Base-by-base conservation (phyloP, 2,113 vertebrate species). In the Microtus ochrogaster region DNA sequence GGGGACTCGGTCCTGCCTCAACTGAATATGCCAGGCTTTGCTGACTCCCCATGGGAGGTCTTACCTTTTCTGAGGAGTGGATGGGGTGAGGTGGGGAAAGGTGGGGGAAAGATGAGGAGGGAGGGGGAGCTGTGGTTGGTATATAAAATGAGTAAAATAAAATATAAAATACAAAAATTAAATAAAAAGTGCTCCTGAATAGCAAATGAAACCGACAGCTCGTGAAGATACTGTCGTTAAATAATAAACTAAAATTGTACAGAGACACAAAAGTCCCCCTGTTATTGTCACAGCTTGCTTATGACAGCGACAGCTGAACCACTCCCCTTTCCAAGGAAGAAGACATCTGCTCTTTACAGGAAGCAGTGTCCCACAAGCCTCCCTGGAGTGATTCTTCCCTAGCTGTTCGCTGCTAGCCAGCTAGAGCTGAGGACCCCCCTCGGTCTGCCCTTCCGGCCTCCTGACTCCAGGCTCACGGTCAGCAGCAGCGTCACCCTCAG, bases 301-400 rank as follows among this genome's bases (percentile, higher is more conserved):
- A 39, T 17, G 19, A 39, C 36, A 12, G 26, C n/a, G 19, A 10
- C 6, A 4, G 3, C 26, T 17, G 36, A 28, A 22, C 2, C 4
- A 6, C 63, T 0, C 7, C 14, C 19, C 17, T 78, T 83, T 65
- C 58, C 16, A 17, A 47, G 5, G 30, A 0, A 92, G 44, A 61
- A 12, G 21, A 11, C 33, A 21, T 28, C 36, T 49, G 21, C 61
- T 92, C 22, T 36, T 61, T 63, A 39, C 19, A 19, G 65, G 66
- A 79, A 52, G 17, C 30, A 2, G 17, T 74, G 73, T 84, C 47
- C 83, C 47, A 24, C 36, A 76, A 17, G 52, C 11, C n/a, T 16
- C 2, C 13, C 19, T 2, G 10, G 2, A 1, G 4, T 4, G 52
- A 39, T 11, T 74, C 17, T 22, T 39, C 49, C 36, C 52, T 6